These are phyloP conservation scores for Galemys pyrenaicus DNA, from an alignment of 2,113 vertebrate genomes.

Conservation along the genomic window DNA sequence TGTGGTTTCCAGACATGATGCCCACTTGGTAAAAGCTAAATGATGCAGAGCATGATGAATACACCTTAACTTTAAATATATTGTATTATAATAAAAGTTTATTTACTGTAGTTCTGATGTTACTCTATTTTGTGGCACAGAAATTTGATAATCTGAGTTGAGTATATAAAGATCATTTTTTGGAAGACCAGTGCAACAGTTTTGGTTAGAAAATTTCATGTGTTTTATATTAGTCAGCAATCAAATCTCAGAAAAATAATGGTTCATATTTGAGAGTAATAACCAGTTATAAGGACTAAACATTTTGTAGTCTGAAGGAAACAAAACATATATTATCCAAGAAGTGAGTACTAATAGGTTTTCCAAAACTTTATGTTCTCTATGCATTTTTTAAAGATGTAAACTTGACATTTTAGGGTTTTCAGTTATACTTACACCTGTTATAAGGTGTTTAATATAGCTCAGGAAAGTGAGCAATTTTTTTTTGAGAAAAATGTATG, in stretches of 20 bases:
- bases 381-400: slow-evolving; percentile 79
- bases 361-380: slow-evolving; percentile 61
- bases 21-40: slow-evolving; percentile 92
- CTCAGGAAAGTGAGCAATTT: slow-evolving; percentile 85
- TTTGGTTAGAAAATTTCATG: slow-evolving; percentile 58
- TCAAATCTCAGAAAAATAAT: slow-evolving; percentile 45
- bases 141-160: slow-evolving; percentile 63
- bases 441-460: slow-evolving; percentile 88
- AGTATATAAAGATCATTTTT: slow-evolving; percentile 25
- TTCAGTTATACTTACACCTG: slow-evolving; percentile 85
- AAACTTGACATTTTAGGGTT: slow-evolving; percentile 80
- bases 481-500: slow-evolving; percentile 78
- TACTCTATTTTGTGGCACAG: slow-evolving; percentile 72
- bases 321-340: slow-evolving; percentile 50
- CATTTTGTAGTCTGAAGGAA: slow-evolving; percentile 60
- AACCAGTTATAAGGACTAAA: slow-evolving; percentile 48
- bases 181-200: background rate
- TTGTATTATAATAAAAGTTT: slow-evolving; percentile 73
- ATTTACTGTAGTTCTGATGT: slow-evolving; percentile 74
- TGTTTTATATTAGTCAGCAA: slow-evolving; percentile 60
- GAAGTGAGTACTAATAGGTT: slow-evolving; percentile 62
- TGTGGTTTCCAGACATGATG: slow-evolving; percentile 99
- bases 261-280: slow-evolving; percentile 75
- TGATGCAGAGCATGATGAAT: slow-evolving; percentile 61
- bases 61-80: slow-evolving; percentile 82